Evolutionary conservation across 2,797 vertebrate genomes (phyloP), one percentile per base, ranked within the genome.

Genomic region (Brotula barbata): DNA sequence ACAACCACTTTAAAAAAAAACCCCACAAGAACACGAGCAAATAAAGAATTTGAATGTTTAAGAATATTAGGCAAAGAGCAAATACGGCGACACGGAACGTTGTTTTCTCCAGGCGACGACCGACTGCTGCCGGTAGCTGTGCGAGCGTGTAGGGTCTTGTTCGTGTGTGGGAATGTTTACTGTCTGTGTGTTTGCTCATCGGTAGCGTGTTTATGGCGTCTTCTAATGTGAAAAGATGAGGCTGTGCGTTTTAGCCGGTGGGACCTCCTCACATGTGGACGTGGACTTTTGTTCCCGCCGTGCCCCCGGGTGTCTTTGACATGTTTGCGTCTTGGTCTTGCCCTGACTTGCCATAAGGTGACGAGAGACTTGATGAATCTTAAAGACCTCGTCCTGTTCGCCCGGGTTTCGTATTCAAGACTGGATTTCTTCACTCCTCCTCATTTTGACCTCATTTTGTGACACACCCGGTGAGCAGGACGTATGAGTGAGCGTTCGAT

Each of bases 121-220:
- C 45, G 50, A 25, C 57, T 41, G 33, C 20, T 17, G 45, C 49
- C 37, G 64, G 56, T 68, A 62, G 48, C 39, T 31, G 31, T 40
- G 33, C 1, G 42, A 77, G 34, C 81, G 6, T 73, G 84, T 59
- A 64, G 58, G 56, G 20, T 62, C 85, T 59, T 83, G 86, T 73
- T 65, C 22, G 13, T 28, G n/a, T 34, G 28, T 16, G 50, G 39
- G 60, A 70, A 60, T 78, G 46, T 83, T 71, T 68, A 50, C 54
- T 39, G 57, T 66, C 8, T 28, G 25, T 28, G 16, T 28, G 25
- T 28, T 28, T 28, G 25, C 25, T 28, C 25, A 28, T 28, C 25
- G 8, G 4, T 28, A 28, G 25, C 8, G 25, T 20, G 11, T 51
- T 5, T 13, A 16, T 8, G 5, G 2, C 15, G 2, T 37, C 6